Evolutionary conservation across 2,113 vertebrate species (phyloP), one percentile per base, ranked within the genome.

Genomic region (Solea senegalensis): DNA sequence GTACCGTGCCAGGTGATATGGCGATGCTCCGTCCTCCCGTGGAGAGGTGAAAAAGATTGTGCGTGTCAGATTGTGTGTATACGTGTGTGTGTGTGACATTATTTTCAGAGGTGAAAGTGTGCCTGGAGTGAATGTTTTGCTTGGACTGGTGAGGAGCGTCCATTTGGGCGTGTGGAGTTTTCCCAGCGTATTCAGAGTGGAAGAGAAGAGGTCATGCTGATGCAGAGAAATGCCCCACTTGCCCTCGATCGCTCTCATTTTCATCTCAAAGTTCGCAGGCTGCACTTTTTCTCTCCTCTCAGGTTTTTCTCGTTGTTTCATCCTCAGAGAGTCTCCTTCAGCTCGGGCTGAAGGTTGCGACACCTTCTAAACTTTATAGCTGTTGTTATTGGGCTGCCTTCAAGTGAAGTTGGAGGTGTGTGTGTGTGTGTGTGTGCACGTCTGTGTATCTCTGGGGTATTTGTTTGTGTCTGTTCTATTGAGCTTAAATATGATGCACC

Each of bases 121-220:
- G 74, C 82, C 88, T 79, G 75, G 51, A 85, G 79, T 65, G 76
- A 89, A 85, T 90, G 88, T 91, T 93, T 91, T 86, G 59, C 76
- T 93, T 92, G 89, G 92, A 91, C 45, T 49, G 27, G 28, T 44
- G 58, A 58, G 67, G 80, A 83, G 78, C 91, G 91, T 89, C 84
- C 90, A 88, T 88, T 78, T 58, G 3, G 58, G 78, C 86, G 83
- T 87, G 89, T 79, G 50, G 52, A 69, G 72, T 85, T 91, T 92
- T 88, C 85, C 82, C 83, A 76, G 68, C 83, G 75, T 57, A 14
- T 74, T 86, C 61, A 49, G 81, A 81, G 82, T 86, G 78, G 56
- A 78, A 39, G 75, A 48, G 66, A 69, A 81, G 86, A 81, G 86
- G 86, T 86, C 80, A 85, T 9, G 55, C 39, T 44, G 78, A 89